These are phyloP conservation scores for Drosophila bipectinata DNA, from an alignment of 1,140 invertebrate genomes.

Conservation along the genomic window DNA sequence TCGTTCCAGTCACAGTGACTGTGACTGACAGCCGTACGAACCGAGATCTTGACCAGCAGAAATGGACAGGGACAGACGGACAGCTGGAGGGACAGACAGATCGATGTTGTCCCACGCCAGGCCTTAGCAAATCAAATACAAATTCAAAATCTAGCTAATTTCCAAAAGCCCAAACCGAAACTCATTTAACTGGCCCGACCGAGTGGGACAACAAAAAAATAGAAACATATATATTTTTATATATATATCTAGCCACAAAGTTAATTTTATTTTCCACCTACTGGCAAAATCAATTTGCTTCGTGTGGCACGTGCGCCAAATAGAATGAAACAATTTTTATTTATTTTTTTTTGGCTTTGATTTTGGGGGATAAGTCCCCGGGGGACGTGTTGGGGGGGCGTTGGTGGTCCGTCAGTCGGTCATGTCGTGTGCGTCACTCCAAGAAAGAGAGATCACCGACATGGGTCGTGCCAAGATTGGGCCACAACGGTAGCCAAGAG, in stretches of 20 bases:
- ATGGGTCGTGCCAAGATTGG: constrained; percentile 68
- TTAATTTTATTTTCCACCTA: constrained; percentile 83
- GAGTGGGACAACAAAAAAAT: constrained; percentile 59
- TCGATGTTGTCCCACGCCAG: constrained; percentile 67
- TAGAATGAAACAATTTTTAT: constrained; percentile 70
- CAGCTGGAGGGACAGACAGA: constrained; percentile 17
- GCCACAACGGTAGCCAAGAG: constrained; percentile 76
- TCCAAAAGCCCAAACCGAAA: constrained; percentile 64
- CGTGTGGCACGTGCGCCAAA: constrained; percentile 82
- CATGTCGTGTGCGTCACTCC: constrained; percentile 76
- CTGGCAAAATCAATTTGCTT: constrained; percentile 83
- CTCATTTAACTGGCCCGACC: constrained; percentile 63
- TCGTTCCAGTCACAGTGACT: constrained; percentile 50
- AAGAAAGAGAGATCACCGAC: constrained; percentile 57
- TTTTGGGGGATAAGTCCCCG: not conserved
- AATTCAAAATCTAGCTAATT: constrained; percentile 82
- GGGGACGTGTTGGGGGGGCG: constrained; percentile 23
- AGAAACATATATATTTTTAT: not conserved
- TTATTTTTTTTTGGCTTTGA: constrained; percentile 21
- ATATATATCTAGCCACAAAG: constrained; percentile 60
- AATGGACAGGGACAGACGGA: constrained; percentile 27
- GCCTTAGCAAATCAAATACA: constrained; percentile 77
- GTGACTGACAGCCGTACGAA: constrained; percentile 71
- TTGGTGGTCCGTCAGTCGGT: constrained; percentile 52
- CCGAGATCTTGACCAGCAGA: constrained; percentile 71